Percentiles rank a stretch among this genome's conserved stretches.
phyloP scores from a whole-genome alignment of 2,113 vertebrate genomes.

The Okapia johnstoni region DNA sequence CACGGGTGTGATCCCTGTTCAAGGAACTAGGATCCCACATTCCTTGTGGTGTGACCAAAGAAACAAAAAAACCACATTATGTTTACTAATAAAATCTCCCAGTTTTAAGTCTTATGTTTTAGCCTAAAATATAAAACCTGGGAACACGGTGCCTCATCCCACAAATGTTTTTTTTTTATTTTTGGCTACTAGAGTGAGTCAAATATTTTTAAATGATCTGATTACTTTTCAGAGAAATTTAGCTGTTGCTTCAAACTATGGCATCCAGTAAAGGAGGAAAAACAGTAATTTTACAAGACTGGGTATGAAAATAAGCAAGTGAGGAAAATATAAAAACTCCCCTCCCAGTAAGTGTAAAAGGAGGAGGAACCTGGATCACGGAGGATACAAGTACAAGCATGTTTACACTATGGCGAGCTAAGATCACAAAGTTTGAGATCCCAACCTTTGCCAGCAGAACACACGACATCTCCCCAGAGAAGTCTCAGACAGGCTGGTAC shows the following conservation, averaged over 20 bases:
- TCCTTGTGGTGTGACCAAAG: background rate
- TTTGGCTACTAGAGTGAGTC: background rate
- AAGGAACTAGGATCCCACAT: background rate
- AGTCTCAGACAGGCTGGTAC: background rate
- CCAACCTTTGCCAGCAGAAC: background rate
- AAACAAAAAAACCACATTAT: background rate
- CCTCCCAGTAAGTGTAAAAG: background rate
- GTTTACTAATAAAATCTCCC: background rate
- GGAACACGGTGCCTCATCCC: background rate
- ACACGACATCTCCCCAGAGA: background rate
- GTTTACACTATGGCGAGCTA: background rate
- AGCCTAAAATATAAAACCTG: background rate
- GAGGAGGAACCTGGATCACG: background rate
- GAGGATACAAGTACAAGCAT: background rate
- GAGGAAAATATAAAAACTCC: background rate
- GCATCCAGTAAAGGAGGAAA: background rate
- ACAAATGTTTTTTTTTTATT: constrained; percentile 5
- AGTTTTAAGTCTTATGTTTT: background rate
- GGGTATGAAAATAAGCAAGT: background rate
- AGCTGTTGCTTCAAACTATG: background rate
- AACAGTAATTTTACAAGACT: background rate
- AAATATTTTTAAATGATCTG: background rate
- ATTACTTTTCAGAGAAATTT: background rate
- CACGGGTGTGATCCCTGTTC: background rate
- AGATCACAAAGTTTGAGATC: background rate